Evolutionary conservation across 2,797 vertebrate species (phyloP), one percentile per base, ranked within the genome.

Genomic region (Apogon talboti): DNA sequence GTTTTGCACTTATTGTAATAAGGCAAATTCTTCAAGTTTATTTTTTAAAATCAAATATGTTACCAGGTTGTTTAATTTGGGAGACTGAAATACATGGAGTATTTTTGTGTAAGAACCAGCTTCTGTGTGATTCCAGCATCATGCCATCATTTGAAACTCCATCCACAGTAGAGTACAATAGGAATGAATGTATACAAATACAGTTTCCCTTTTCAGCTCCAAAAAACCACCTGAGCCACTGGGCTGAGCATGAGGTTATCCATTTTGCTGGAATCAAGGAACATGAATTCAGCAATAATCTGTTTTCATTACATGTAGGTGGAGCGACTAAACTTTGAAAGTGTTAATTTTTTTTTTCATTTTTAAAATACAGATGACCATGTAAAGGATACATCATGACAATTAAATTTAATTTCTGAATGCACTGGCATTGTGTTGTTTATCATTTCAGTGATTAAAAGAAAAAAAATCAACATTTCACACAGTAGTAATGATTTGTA

Each of bases 281-380:
- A 87, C 74, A 87, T 90, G 79, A 92, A 86, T 88, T 91, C 87
- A 88, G 90, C 90, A 93, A 93, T 92, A 92, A 90, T 68, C 48
- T 19, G 61, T 87, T 90, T 87, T 64, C 68, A 82, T 86, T 69
- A 77, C 64, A 74, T 70, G 68, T 67, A 40, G 71, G 45, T 58
- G 37, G 59, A 83, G 71, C 69, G 77, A 74, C 68, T 79, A 46
- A 74, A 57, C 66, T 78, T 71, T 82, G 64, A 79, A 72, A 66
- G 56, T 67, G 18, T 48, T 76, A 15, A 52, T 45, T 81, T 81
- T 65, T 28, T 43, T 42, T 73, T 51, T 55, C 67, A 68, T 78
- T 85, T 88, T 84, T 82, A 60, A 84, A 88, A 86, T 76, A 77
- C 79, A 85, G 78, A 87, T 66, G 60, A 77, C 64, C 79, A 81